phyloP scores from a whole-genome alignment of 2,797 vertebrate genomes.

The Sibirionetta formosa region DNA sequence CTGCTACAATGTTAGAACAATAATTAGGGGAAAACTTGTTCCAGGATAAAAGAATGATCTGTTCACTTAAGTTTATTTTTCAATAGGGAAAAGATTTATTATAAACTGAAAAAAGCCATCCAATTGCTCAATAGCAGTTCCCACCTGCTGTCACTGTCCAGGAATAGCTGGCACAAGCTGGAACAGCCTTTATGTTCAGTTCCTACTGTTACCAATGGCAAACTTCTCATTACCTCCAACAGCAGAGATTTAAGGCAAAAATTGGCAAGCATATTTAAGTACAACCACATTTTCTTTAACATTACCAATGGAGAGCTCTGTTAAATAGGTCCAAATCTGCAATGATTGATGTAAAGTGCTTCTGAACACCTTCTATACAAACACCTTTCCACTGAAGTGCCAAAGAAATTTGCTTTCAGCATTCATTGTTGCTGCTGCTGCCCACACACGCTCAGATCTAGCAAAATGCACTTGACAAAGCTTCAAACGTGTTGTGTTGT shows the following conservation, averaged over 20 bases:
- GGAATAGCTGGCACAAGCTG: not conserved
- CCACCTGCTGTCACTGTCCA: not conserved
- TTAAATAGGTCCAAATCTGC: not conserved
- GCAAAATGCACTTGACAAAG: conserved; percentile 36
- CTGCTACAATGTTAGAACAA: not conserved
- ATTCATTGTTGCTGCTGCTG: conserved; percentile 42
- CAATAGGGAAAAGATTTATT: not conserved
- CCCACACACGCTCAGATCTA: conserved; percentile 31
- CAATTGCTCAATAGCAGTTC: not conserved
- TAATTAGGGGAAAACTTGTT: not conserved
- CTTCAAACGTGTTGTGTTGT: conserved; percentile 26
- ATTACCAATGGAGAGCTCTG: not conserved
- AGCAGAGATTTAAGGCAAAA: not conserved
- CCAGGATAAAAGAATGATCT: not conserved
- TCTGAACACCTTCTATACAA: conserved; percentile 22
- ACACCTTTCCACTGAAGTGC: conserved; percentile 22
- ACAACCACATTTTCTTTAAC: not conserved
- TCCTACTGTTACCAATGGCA: not conserved
- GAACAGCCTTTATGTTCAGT: not conserved
- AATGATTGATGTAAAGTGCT: not conserved
- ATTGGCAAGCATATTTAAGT: not conserved
- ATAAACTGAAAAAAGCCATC: not conserved
- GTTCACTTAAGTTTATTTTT: not conserved
- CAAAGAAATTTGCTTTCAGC: conserved; percentile 45
- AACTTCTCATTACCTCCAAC: conserved; percentile 4